A percentile compares a stretch with the other conserved stretches of the same genome.
phyloP scores from a whole-genome alignment of 37 sponge, comb jelly and placozoan genomes.

The Petrosia ficiformis region DNA sequence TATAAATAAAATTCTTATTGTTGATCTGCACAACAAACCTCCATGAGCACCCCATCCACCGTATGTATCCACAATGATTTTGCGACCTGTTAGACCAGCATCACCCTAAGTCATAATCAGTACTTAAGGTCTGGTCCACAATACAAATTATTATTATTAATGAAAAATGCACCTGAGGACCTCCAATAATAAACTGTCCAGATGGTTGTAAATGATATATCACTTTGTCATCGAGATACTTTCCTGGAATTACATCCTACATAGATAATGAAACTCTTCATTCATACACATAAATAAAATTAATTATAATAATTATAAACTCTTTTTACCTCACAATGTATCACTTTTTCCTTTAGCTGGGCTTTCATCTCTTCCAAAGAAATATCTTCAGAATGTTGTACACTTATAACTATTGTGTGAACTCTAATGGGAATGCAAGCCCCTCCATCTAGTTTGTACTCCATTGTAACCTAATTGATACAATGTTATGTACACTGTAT shows the following conservation, averaged over 20 bases:
- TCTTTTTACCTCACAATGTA: too few relatives aligned
- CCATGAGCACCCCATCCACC: slow-evolving; percentile 97
- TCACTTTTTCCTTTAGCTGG: slow-evolving; percentile 70
- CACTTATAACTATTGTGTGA: slow-evolving; percentile 80
- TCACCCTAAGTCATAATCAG: slow-evolving; percentile 52
- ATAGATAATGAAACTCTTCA: background rate
- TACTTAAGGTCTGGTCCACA: background rate
- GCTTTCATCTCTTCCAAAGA: slow-evolving; percentile 50
- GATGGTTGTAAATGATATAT: slow-evolving; percentile 85
- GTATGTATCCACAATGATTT: slow-evolving; percentile 95
- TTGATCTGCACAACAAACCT: too few relatives aligned
- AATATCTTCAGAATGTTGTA: slow-evolving; percentile 67
- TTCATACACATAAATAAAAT: too few relatives aligned
- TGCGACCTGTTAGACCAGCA: slow-evolving; percentile 94
- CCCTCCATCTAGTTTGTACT: slow-evolving; percentile 59
- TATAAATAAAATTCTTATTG: too few relatives aligned
- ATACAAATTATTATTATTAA: background rate
- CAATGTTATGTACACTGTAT: too few relatives aligned
- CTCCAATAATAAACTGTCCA: slow-evolving; percentile 86
- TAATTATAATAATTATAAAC: background rate
- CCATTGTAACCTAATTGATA: slow-evolving; percentile 69
- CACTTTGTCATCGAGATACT: slow-evolving; percentile 78
- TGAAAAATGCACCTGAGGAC: slow-evolving; percentile 62
- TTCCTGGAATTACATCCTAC: slow-evolving; percentile 63
- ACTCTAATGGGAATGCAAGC: slow-evolving; percentile 59